phyloP scores from a whole-genome alignment of 2,113 vertebrate genomes.

The Rhizomys pruinosus region DNA sequence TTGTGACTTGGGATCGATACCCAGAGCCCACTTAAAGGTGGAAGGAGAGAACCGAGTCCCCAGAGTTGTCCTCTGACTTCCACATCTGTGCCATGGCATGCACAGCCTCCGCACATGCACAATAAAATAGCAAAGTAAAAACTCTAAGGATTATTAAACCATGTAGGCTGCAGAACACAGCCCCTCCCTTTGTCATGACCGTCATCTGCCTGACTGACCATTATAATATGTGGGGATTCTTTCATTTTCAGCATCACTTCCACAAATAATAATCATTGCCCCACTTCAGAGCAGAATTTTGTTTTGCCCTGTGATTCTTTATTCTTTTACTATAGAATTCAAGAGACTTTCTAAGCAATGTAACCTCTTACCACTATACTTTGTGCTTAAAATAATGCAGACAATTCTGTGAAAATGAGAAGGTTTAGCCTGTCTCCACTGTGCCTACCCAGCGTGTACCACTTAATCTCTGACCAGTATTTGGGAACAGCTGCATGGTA shows the following conservation, averaged over 20 bases:
- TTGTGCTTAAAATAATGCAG: conserved; percentile 73
- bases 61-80: background rate
- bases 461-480: conserved; percentile 78
- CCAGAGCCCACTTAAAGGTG: too few species aligned
- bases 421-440: conserved; percentile 72
- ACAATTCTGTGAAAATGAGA: conserved; percentile 74
- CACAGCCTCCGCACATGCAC: background rate
- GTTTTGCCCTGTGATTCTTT: conserved; percentile 14
- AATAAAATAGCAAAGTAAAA: background rate
- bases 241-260: conserved; percentile 5
- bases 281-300: background rate
- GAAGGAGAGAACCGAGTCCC: background rate
- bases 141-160: background rate
- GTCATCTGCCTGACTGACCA: background rate
- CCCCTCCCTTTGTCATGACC: background rate
- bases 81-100: background rate
- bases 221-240: background rate
- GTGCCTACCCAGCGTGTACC: conserved; percentile 59
- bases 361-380: conserved; percentile 40
- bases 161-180: background rate
- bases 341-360: conserved; percentile 64
- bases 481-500: conserved; percentile 65
- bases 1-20: background rate
- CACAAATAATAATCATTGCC: background rate
- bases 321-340: conserved; percentile 65